These are phyloP conservation scores for Tragelaphus buxtoni DNA, from an alignment of 2,113 vertebrate species.

Conservation along the genomic window DNA sequence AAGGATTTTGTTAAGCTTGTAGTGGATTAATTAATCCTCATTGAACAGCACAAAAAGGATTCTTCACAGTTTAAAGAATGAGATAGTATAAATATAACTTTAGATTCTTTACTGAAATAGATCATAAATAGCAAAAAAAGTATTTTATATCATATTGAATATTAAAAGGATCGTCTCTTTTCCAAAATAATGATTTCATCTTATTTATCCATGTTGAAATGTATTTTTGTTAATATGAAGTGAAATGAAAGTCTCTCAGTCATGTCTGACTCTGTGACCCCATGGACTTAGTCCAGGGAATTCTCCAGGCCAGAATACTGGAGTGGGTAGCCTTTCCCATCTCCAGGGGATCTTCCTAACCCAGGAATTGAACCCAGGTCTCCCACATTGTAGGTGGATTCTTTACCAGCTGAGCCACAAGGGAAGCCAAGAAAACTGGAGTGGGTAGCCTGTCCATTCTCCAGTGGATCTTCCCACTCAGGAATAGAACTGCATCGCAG, in stretches of 20 bases:
- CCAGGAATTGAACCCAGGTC: background rate
- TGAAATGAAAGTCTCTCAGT: background rate
- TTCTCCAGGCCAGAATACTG: background rate
- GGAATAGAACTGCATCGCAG: background rate
- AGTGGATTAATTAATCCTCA: background rate
- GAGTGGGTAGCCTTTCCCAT: background rate
- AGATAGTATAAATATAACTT: background rate
- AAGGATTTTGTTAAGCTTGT: background rate
- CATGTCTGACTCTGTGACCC: background rate
- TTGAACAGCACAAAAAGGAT: background rate
- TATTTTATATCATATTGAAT: background rate
- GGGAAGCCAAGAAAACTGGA: background rate
- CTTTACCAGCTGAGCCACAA: background rate
- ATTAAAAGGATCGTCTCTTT: background rate
- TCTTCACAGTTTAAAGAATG: background rate
- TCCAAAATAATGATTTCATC: background rate
- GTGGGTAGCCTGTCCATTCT: background rate
- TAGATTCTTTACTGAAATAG: background rate
- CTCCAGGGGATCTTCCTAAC: background rate
- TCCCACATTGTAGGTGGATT: background rate
- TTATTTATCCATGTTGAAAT: background rate
- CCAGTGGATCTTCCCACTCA: background rate
- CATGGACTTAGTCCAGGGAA: background rate
- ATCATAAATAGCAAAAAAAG: background rate
- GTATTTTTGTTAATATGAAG: background rate